Conservation (phyloP, 2,797 vertebrate species). For the Sebastes variabilis region DNA sequence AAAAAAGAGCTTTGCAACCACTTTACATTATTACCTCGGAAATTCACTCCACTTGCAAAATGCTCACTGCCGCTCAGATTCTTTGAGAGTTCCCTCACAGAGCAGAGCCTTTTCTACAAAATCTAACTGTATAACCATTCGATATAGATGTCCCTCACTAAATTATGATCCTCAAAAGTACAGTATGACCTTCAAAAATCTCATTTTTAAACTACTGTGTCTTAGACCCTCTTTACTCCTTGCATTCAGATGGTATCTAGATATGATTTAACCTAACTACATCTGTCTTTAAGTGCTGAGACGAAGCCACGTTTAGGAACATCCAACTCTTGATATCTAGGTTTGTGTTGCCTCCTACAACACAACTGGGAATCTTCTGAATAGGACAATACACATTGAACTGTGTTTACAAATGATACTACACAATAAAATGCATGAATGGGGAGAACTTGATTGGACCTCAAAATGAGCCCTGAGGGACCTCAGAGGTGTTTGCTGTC, state of each 20-base stretch:
- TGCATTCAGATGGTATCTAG: too few relatives aligned
- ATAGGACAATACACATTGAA: neutral
- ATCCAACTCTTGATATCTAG: neutral
- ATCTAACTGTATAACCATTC: neutral
- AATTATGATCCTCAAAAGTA: too few relatives aligned
- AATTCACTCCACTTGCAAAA: too few relatives aligned
- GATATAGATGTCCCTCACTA: too few relatives aligned
- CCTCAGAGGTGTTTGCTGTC: neutral
- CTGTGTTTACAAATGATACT: neutral
- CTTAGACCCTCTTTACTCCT: too few relatives aligned
- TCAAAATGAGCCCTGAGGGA: neutral
- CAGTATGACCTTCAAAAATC: too few relatives aligned
- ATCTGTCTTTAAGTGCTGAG: too few relatives aligned
- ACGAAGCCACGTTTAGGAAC: neutral
- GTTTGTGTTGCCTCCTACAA: neutral
- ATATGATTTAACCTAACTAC: too few relatives aligned
- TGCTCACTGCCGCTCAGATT: too few relatives aligned
- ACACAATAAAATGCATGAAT: neutral
- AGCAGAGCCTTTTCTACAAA: neutral
- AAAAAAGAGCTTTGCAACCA: too few relatives aligned
- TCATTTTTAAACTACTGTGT: too few relatives aligned
- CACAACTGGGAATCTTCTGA: neutral
- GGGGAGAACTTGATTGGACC: neutral
- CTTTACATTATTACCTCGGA: neutral
- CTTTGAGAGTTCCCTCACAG: neutral